Base-by-base conservation (phyloP, 2,888 invertebrate species). In the Hyposoter didymator region DNA sequence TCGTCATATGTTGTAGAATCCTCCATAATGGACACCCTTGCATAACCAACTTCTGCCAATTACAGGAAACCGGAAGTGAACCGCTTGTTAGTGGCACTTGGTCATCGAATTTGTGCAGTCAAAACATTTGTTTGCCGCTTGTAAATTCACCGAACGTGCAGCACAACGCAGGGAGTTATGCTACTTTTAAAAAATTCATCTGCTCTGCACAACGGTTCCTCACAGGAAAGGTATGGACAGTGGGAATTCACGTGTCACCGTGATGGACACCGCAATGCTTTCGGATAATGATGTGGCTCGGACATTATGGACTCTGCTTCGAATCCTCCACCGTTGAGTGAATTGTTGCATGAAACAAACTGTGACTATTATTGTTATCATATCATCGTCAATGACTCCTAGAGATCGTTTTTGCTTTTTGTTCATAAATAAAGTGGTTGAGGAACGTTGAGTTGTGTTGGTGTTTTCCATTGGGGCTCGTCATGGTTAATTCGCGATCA, bases 401-500 rank as follows among this genome's bases (percentile, higher is more conserved):
- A 6, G 5, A 10, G 19, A 49, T 45, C 43, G 3, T 22, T 52
- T 39, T 28, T 14, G 8, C 28, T 49, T 28, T 28, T 69, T n/a
- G 32, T 32, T 35, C 47, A 22, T 35, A 19, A 39, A 14, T 14
- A 39, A 39, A 32, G 39, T 32, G 10, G 62, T 52, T 59, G 49
- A 64, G 69, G 69, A 59, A 59, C 69, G 49, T 45, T 66, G 17
- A 17, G 45, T 19, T 22, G 64, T 75, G 66, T 72, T 17, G 45
- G 35, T 43, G 12, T 17, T 43, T 70, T 82, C 81, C 75, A 79
- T 75, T 82, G 70, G 70, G 75, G 74, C 74, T 19, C 19, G 28
- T n/a, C 47, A 59, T 59, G 74, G 66, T 75, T 78, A 75, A 45
- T 73, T 39, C 78, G 19, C 67, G 72, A 76, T 82, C 85, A 85